Conservation (phyloP, 2,113 vertebrate genomes). For the Archocentrus centrarchus region DNA sequence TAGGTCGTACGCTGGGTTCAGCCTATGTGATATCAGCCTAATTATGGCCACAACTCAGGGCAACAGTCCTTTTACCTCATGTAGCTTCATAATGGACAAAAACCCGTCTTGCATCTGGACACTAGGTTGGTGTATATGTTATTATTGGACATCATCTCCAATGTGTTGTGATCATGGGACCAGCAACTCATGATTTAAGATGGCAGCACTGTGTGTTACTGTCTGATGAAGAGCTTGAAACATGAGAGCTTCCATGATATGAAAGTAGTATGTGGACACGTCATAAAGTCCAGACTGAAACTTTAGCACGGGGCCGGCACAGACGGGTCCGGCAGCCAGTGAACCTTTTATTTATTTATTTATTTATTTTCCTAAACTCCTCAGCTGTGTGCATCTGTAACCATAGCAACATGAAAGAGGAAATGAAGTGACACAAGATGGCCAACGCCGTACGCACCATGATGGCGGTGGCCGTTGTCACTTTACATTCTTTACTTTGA, state of each 20-base stretch:
- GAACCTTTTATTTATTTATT: background rate
- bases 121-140: too few relatives aligned
- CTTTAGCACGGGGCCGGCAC: background rate
- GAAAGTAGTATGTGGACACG: background rate
- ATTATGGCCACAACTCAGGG: background rate
- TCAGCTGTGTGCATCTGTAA: background rate
- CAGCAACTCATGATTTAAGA: too few relatives aligned
- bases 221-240: background rate
- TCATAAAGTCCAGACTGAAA: background rate
- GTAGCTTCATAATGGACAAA: background rate
- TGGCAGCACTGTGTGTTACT: background rate
- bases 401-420: background rate
- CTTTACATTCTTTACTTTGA: background rate
- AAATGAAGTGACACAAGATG: background rate
- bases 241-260: too few relatives aligned
- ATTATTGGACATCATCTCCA: too few relatives aligned
- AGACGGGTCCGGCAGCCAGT: background rate
- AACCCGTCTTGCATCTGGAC: background rate
- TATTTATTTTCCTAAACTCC: background rate
- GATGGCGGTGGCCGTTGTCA: background rate
- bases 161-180: too few relatives aligned
- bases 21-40: background rate
- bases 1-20: too few relatives aligned
- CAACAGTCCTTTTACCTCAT: accelerated
- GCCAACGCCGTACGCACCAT: background rate